phyloP scores from a whole-genome alignment of 2,888 invertebrate species.

The Epistrophe eligans region DNA sequence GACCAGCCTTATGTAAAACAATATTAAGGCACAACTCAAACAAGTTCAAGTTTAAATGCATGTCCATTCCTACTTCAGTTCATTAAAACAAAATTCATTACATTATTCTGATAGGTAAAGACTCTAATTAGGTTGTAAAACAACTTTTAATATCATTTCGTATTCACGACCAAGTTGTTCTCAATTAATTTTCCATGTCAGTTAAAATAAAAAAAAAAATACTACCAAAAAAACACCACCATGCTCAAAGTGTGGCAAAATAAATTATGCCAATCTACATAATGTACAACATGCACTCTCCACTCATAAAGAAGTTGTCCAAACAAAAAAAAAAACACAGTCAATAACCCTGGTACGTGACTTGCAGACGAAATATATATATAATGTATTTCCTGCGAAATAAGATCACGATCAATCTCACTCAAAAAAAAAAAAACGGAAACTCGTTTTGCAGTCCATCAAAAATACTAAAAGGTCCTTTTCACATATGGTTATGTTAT shows the following conservation, averaged over 20 bases:
- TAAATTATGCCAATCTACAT: slow-evolving; percentile 15
- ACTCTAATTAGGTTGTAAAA: background rate
- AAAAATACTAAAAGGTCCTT: slow-evolving; percentile 23
- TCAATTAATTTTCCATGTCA: background rate
- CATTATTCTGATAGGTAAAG: background rate
- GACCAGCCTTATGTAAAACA: no score
- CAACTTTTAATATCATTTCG: background rate
- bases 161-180: background rate
- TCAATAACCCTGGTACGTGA: slow-evolving; percentile 18
- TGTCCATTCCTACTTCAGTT: background rate
- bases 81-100: background rate
- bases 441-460: slow-evolving; percentile 22
- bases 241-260: background rate
- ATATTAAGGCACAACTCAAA: no score
- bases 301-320: background rate
- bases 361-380: background rate
- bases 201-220: background rate
- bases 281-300: background rate
- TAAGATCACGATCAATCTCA: slow-evolving; percentile 27
- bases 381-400: background rate
- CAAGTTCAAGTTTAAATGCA: no score
- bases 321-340: background rate
- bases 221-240: no score
- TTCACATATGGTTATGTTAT: background rate
- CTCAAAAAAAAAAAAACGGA: background rate